Conservation (phyloP, 1,140 invertebrate genomes). For the Periplaneta americana region DNA sequence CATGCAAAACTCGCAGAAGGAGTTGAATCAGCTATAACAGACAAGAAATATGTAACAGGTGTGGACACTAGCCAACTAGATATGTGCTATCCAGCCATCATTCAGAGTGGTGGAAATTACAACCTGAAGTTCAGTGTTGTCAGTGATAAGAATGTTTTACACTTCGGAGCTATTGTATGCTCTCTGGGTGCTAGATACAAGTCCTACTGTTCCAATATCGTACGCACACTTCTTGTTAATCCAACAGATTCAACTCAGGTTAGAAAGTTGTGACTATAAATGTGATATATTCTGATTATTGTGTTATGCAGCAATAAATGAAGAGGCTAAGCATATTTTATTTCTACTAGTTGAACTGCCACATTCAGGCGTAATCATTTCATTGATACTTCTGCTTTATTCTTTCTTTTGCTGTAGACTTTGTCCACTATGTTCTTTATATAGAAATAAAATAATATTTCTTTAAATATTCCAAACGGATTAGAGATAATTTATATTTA, state of each 20-base stretch:
- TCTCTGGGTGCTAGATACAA: slow-evolving; percentile 93
- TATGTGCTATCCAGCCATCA: slow-evolving; percentile 97
- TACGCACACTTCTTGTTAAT: slow-evolving; percentile 95
- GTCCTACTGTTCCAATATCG: slow-evolving; percentile 97
- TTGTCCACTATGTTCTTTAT: too few species aligned
- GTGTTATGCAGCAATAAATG: too few species aligned
- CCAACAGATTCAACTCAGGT: slow-evolving; percentile 72
- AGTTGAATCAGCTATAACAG: slow-evolving; percentile 82
- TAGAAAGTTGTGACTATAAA: too few species aligned
- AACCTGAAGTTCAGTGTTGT: slow-evolving; percentile 93
- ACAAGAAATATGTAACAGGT: slow-evolving; percentile 91
- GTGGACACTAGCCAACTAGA: slow-evolving; percentile 86
- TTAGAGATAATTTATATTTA: too few species aligned
- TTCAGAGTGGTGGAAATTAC: slow-evolving; percentile 97
- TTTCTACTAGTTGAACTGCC: too few species aligned
- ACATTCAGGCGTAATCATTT: too few species aligned
- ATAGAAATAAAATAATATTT: too few species aligned
- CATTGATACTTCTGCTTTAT: too few species aligned
- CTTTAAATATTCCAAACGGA: too few species aligned
- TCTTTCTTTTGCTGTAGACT: too few species aligned
- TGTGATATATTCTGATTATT: too few species aligned
- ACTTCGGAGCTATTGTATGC: slow-evolving; percentile 96
- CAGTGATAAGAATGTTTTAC: slow-evolving; percentile 89
- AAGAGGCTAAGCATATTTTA: too few species aligned
- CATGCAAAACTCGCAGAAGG: slow-evolving; percentile 94